Conservation (phyloP, 2,797 vertebrate genomes). For the Petrocephalus sullivani region DNA sequence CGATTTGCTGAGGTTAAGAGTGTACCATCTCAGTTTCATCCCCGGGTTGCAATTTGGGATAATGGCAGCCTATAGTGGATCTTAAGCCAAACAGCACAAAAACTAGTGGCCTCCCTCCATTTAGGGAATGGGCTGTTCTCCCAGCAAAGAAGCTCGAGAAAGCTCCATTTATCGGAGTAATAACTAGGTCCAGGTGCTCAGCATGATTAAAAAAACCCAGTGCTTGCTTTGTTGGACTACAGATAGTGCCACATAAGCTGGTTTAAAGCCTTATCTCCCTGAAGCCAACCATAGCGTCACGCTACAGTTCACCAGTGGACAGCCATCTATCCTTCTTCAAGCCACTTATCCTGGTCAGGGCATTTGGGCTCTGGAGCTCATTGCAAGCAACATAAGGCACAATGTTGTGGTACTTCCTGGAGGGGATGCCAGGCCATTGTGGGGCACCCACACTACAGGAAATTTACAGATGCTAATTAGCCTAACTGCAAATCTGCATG, state of each 20-base stretch:
- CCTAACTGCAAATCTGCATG: neutral
- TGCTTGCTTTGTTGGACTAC: constrained; percentile 30
- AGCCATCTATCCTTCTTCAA: neutral
- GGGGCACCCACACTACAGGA: neutral
- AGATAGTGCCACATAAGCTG: constrained; percentile 33
- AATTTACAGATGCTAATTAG: neutral
- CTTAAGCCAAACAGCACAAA: constrained; percentile 44
- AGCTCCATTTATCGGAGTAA: constrained; percentile 46
- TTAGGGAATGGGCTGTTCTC: constrained; percentile 36
- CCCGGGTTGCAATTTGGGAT: constrained; percentile 50
- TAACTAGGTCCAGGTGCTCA: constrained; percentile 57
- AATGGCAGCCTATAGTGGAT: constrained; percentile 46
- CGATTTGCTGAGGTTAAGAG: constrained; percentile 52
- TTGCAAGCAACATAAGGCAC: neutral
- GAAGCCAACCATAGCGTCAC: constrained; percentile 11
- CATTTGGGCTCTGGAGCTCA: neutral
- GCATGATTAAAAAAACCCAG: constrained; percentile 50
- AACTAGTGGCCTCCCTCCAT: constrained; percentile 47
- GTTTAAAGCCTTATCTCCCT: constrained; percentile 35
- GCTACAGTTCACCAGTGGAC: neutral
- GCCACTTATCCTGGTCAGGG: neutral
- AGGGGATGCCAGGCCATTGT: neutral
- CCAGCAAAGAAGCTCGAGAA: constrained; percentile 53
- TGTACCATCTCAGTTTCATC: constrained; percentile 54
- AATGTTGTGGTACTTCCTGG: neutral